phyloP scores from a whole-genome alignment of 1,140 invertebrate species.

The Xylocopa sonorina region DNA sequence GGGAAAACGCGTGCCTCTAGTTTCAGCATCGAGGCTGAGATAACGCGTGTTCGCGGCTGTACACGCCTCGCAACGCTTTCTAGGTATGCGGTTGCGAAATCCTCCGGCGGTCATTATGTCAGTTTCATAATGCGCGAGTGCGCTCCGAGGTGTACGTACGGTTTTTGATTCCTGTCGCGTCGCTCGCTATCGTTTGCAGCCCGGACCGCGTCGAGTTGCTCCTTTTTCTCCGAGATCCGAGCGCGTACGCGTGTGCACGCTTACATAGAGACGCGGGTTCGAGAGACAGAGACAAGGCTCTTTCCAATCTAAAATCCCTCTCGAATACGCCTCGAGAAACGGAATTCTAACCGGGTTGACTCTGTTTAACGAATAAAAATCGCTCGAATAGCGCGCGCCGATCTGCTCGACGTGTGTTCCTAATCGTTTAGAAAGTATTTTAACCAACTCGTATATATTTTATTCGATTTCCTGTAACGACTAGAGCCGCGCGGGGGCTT shows the following conservation, averaged over 20 bases:
- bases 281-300: too few species aligned
- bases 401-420: neutral
- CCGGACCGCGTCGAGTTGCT: neutral
- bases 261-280: too few species aligned
- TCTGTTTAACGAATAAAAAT: neutral
- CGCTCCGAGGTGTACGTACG: conserved; percentile 20
- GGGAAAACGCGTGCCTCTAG: conserved; percentile 41
- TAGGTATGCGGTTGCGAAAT: conserved; percentile 57
- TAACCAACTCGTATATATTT: neutral
- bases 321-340: neutral
- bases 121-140: conserved; percentile 57
- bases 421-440: conserved; percentile 14
- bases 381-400: neutral
- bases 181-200: neutral
- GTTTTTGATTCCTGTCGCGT: conserved; percentile 24
- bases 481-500: neutral
- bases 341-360: neutral
- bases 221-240: conserved; percentile 8
- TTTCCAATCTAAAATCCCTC: neutral
- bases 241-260: neutral
- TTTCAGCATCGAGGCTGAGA: conserved; percentile 40
- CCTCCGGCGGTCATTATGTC: conserved; percentile 44
- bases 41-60: conserved; percentile 27
- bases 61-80: conserved; percentile 56
- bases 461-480: conserved; percentile 8